Percentiles rank a stretch among this genome's conserved stretches.
These are phyloP conservation scores for Oriolus oriolus DNA, from an alignment of 2,113 vertebrate species.

Conservation along the genomic window DNA sequence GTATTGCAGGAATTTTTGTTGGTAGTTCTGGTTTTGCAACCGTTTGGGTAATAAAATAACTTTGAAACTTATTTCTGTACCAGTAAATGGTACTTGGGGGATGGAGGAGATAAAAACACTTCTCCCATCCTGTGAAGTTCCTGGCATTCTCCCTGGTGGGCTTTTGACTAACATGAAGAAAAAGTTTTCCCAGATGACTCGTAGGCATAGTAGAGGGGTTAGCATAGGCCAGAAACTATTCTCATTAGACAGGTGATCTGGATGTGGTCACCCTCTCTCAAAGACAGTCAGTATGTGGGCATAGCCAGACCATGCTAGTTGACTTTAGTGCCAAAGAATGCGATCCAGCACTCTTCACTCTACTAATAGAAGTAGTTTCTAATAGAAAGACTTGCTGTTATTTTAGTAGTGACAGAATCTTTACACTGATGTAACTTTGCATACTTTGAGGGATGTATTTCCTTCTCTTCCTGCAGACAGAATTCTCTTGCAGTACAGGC, in stretches of 20 bases:
- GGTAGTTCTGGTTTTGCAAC: not conserved
- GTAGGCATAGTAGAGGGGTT: not conserved
- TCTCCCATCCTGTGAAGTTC: not conserved
- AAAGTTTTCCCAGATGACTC: not conserved
- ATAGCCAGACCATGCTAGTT: not conserved
- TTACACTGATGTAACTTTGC: not conserved
- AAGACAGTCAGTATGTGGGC: not conserved
- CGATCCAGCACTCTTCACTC: not conserved
- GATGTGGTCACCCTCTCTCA: not conserved
- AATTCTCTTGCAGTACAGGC: not conserved
- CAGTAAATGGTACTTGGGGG: not conserved
- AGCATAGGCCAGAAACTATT: not conserved
- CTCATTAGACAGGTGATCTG: not conserved
- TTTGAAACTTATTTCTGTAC: not conserved
- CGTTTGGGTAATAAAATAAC: not conserved
- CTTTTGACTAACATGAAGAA: not conserved
- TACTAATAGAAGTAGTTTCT: not conserved
- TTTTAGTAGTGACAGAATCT: not conserved
- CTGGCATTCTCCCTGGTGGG: not conserved
- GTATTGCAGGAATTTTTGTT: not conserved
- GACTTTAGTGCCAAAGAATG: not conserved
- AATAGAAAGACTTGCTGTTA: not conserved
- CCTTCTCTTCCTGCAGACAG: not conserved
- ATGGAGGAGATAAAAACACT: accelerated
- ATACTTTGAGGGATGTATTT: not conserved